These are phyloP conservation scores for Stenodema calcarata DNA, from an alignment of 2,888 invertebrate species.

Conservation along the genomic window DNA sequence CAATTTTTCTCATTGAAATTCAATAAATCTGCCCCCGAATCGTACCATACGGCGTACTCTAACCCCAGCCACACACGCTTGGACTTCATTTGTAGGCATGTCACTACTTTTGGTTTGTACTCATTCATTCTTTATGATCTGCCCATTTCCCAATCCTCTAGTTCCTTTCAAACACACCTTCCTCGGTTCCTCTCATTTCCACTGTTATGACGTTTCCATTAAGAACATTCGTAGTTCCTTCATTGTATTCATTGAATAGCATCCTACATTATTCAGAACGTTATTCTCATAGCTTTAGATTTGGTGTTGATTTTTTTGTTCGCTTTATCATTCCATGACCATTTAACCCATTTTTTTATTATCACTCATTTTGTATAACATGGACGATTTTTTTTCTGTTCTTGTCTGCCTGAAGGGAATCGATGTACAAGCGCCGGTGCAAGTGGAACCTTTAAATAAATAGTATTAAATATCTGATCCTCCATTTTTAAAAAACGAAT, in stretches of 20 bases:
- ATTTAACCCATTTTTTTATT: not conserved
- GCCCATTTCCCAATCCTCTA: not conserved
- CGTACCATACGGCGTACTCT: no score
- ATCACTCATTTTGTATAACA: conserved; percentile 37
- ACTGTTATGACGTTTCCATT: not conserved
- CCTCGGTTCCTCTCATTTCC: not conserved
- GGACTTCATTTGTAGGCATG: no score
- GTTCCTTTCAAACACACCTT: not conserved
- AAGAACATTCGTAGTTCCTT: not conserved
- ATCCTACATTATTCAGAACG: not conserved
- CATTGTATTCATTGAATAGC: not conserved
- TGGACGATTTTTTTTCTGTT: conserved; percentile 46
- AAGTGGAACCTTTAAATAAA: conserved; percentile 49
- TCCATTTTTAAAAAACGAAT: conserved; percentile 12
- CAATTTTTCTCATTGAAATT: no score
- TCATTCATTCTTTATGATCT: no score
- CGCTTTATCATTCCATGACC: not conserved
- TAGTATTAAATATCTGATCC: conserved; percentile 11
- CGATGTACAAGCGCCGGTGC: conserved; percentile 51
- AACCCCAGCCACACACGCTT: no score
- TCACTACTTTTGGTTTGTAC: no score
- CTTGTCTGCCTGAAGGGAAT: conserved; percentile 50
- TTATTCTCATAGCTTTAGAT: not conserved
- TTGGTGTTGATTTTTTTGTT: not conserved
- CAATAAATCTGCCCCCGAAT: no score